Base-by-base conservation (phyloP, 2,888 invertebrate genomes). In the Sinelater perroti region DNA sequence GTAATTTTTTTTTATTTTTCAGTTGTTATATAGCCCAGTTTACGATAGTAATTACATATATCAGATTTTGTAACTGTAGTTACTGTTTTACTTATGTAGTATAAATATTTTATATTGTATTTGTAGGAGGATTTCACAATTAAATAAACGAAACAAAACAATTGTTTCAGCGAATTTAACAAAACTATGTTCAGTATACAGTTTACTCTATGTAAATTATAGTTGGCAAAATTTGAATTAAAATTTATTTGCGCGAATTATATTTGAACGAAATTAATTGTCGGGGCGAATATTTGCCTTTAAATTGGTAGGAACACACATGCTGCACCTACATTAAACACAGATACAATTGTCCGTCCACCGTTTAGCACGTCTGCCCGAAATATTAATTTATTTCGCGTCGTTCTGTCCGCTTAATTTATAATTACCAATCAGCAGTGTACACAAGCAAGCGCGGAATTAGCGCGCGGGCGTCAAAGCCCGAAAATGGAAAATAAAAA, bases 351-450 rank as follows among this genome's bases (percentile, higher is more conserved):
- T 33, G 14, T 36, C 11, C 17, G 33, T 36, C 11, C 14, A 8
- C 14, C 40, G 24, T 21, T 20, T 24, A 20, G 24, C 24, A n/a
- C 18, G 21, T 7, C 24, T 33, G 4, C 17, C 35, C 35, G 33
- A 33, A 49, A 52, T 52, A 52, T 24, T 44, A 52, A 52, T 52
- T 52, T 44, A 52, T 46, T 46, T 54, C 53, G 36, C 18, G 20
- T 42, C 21, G 52, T 45, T 28, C 28, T 20, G 44, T 52, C 31
- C 52, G 35, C 40, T 57, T 57, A 59, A 54, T 59, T 58, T 59
- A 59, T 54, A 59, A 59, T 59, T 59, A 59, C 21, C 44, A 54
- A 59, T 59, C 54, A 54, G 31, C 53, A 54, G 36, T 45, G 50
- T 50, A 54, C 45, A 50, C 59, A 54, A 53, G 38, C 52, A 10